phyloP scores from a whole-genome alignment of 2,797 vertebrate species.

The Cossypha caffra region DNA sequence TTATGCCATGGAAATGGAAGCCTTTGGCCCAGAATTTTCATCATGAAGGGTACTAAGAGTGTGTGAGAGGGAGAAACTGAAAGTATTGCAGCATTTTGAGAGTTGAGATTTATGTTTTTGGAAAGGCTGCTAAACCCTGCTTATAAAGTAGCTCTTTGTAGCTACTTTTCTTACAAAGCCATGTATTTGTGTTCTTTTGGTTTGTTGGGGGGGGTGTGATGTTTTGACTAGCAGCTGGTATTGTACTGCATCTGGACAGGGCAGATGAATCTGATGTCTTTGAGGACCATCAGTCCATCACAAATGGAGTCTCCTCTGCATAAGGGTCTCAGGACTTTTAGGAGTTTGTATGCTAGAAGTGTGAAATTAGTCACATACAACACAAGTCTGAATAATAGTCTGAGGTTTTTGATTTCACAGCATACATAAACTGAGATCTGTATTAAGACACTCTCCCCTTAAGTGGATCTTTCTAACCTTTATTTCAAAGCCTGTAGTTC shows the following conservation, averaged over 20 bases:
- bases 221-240: background rate
- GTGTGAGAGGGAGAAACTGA: background rate
- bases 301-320: background rate
- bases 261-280: background rate
- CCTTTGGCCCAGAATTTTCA: background rate
- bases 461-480: background rate
- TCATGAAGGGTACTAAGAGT: background rate
- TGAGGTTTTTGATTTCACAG: background rate
- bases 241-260: background rate
- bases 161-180: background rate
- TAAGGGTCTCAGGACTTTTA: background rate
- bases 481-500: background rate
- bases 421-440: background rate
- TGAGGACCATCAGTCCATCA: background rate
- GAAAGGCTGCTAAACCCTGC: background rate
- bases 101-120: background rate
- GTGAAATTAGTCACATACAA: background rate
- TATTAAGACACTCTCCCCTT: background rate
- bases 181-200: background rate
- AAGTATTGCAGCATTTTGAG: background rate
- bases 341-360: background rate
- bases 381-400: background rate
- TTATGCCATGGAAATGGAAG: background rate
- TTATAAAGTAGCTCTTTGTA: background rate
- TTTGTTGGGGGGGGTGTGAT: background rate